A percentile compares a stretch with the other conserved stretches of the same genome.
Conservation (phyloP, 1,140 invertebrate genomes). For the Papilio aristodemus region DNA sequence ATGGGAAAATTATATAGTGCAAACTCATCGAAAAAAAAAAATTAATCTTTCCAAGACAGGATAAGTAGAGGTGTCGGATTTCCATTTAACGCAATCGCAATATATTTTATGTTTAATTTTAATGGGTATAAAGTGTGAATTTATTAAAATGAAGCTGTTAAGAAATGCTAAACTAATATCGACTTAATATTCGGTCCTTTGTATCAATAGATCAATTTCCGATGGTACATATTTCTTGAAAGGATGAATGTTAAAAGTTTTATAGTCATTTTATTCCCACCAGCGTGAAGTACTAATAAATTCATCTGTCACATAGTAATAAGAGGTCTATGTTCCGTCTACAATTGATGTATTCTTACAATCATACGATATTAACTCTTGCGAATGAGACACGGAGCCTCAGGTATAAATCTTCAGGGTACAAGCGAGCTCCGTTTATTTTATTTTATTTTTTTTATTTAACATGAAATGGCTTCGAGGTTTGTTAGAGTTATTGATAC, state of each 20-base stretch:
- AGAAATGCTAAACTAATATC: background rate
- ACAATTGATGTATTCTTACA: slow-evolving; percentile 20
- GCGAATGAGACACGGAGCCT: slow-evolving; percentile 6
- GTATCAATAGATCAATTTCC: no score
- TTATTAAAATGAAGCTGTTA: no score
- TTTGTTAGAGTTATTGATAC: slow-evolving; percentile 48
- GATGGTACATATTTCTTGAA: background rate
- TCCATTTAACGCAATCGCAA: no score
- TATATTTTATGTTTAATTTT: no score
- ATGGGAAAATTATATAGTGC: no score
- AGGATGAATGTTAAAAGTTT: background rate
- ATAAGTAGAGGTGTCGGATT: no score
- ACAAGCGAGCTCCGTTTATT: slow-evolving; percentile 21
- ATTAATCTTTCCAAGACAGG: no score
- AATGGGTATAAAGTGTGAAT: no score
- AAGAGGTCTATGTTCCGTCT: slow-evolving; percentile 21
- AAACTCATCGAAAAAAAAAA: no score
- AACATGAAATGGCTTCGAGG: slow-evolving; percentile 36
- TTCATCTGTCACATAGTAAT: slow-evolving; percentile 13
- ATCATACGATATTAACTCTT: slow-evolving; percentile 28
- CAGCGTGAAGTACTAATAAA: background rate
- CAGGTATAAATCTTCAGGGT: slow-evolving; percentile 15
- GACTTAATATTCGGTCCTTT: no score
- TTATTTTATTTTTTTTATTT: slow-evolving; percentile 36
- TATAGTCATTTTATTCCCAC: background rate